Evolutionary conservation across 2,888 invertebrate species (phyloP).

Genomic region (Thyatira batis): DNA sequence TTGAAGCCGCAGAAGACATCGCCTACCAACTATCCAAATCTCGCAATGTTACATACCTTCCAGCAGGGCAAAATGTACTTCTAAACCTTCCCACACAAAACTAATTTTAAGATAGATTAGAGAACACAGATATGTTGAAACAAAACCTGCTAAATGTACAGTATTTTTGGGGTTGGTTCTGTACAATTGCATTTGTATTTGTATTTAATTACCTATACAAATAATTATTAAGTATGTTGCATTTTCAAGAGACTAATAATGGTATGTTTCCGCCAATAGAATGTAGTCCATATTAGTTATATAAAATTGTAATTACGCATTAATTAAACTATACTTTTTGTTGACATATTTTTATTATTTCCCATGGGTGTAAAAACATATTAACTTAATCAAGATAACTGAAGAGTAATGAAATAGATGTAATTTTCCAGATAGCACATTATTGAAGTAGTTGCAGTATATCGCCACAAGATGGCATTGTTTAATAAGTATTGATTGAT

Average conservation of each 20-base stretch:
- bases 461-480: no score
- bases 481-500: no score
- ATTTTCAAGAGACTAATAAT: constrained; percentile 66
- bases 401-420: no score
- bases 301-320: constrained; percentile 76
- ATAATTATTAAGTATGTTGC: constrained; percentile 62
- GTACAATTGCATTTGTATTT: constrained; percentile 70
- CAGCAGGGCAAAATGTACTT: constrained; percentile 92
- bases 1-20: constrained; percentile 99
- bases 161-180: constrained; percentile 52
- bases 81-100: constrained; percentile 87
- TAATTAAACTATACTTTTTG: constrained; percentile 68
- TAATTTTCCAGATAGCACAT: no score
- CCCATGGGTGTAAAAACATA: no score
- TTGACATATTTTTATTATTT: constrained; percentile 43
- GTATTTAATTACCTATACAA: constrained; percentile 52
- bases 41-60: constrained; percentile 97
- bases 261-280: constrained; percentile 68
- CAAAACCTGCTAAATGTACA: constrained; percentile 40
- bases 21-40: constrained; percentile 97
- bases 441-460: no score
- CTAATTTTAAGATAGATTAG: constrained; percentile 36
- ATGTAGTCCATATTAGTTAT: constrained; percentile 73
- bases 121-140: constrained; percentile 4
- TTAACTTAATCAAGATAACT: no score